Evolutionary conservation across 1,140 invertebrate species (phyloP).

Genomic region (Meteorus sp.): DNA sequence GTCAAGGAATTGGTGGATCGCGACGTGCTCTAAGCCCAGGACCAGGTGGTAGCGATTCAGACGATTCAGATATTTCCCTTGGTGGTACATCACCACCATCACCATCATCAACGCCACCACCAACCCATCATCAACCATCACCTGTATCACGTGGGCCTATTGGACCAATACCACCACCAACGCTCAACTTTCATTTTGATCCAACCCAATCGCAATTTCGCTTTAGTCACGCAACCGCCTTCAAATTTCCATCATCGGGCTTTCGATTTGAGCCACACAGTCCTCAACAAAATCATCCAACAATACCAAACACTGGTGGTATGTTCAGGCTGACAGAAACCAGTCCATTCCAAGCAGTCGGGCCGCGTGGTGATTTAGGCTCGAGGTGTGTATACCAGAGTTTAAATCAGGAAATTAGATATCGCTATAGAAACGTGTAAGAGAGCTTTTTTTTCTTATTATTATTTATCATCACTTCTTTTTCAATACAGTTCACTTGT

Average conservation of each 20-base stretch:
- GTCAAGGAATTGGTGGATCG: conserved; percentile 46
- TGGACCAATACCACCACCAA: conserved; percentile 48
- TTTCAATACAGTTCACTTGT: background rate
- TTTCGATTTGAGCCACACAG: conserved; percentile 55
- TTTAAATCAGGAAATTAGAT: background rate
- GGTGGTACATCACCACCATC: conserved; percentile 55
- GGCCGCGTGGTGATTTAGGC: conserved; percentile 54
- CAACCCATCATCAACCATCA: conserved; percentile 48
- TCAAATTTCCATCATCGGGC: conserved; percentile 52
- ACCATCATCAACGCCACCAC: conserved; percentile 51
- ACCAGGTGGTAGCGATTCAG: conserved; percentile 50
- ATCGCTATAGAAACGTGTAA: conserved; percentile 11
- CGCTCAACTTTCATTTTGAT: conserved; percentile 55
- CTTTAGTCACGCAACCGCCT: conserved; percentile 52
- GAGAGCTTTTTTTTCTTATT: background rate
- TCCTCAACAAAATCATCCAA: conserved; percentile 55
- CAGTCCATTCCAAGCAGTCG: conserved; percentile 57
- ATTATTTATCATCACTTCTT: background rate
- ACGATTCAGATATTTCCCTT: conserved; percentile 56
- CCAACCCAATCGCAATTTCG: conserved; percentile 53
- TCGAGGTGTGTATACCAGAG: conserved; percentile 44
- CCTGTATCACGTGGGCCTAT: conserved; percentile 44
- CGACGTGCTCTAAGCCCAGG: conserved; percentile 51
- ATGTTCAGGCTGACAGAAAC: conserved; percentile 57
- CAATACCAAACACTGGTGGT: conserved; percentile 43